A percentile compares a stretch with the other conserved stretches of the same genome.
Conservation (phyloP, 2,113 vertebrate species). For the Saguinus imperator region DNA sequence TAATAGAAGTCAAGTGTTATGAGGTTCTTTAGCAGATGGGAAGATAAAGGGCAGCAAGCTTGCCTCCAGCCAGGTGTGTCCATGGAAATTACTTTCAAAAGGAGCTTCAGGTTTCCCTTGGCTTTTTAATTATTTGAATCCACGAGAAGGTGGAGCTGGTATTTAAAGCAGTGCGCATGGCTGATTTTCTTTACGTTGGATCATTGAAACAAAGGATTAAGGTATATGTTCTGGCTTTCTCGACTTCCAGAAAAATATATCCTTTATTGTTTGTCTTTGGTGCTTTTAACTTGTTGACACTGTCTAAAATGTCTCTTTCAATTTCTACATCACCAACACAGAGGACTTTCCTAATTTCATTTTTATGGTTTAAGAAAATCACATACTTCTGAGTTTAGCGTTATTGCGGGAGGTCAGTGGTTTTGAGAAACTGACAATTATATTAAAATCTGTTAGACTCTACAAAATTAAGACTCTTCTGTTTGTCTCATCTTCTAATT, state of each 20-base stretch:
- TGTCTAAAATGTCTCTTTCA: not conserved
- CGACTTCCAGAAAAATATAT: not conserved
- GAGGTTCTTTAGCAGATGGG: not conserved
- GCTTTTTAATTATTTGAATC: not conserved
- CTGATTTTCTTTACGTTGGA: not conserved
- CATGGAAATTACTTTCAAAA: not conserved
- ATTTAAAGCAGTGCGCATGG: not conserved
- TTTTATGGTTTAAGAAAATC: not conserved
- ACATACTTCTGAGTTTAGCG: not conserved
- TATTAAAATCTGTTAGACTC: not conserved
- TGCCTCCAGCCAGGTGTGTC: not conserved
- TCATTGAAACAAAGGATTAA: slow-evolving; percentile 12
- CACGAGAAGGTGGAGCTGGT: not conserved
- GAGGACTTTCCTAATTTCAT: not conserved
- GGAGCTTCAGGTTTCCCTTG: not conserved
- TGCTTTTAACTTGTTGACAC: not conserved
- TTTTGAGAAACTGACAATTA: not conserved
- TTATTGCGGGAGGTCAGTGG: not conserved
- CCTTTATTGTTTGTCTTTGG: not conserved
- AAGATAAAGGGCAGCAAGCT: not conserved
- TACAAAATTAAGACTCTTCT: not conserved
- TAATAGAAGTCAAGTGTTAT: not conserved
- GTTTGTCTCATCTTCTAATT: not conserved
- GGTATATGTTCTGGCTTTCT: not conserved
- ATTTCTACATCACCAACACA: not conserved